Evolutionary conservation across 2,113 vertebrate species (phyloP).

Genomic region (Trogon surrucura): DNA sequence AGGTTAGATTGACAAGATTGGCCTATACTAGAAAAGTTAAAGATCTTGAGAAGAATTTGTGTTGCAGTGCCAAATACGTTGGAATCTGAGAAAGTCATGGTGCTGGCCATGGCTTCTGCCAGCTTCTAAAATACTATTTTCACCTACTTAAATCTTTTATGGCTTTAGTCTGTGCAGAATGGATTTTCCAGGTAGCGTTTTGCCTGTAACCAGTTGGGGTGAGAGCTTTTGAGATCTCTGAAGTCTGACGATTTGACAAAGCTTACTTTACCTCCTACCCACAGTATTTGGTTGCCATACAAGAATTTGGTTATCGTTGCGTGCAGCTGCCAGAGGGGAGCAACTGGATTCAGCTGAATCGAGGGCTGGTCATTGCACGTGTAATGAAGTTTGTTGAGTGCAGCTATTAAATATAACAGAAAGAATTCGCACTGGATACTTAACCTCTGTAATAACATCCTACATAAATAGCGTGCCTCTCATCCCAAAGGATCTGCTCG

Average conservation of each 20-base stretch:
- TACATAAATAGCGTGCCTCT: not conserved
- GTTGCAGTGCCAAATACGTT: not conserved
- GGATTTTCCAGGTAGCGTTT: constrained; percentile 11
- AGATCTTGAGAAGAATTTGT: not conserved
- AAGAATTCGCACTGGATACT: constrained; percentile 11
- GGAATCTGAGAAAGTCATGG: not conserved
- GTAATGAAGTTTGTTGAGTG: not conserved
- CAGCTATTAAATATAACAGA: not conserved
- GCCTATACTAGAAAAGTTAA: not conserved
- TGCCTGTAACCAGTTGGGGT: not conserved
- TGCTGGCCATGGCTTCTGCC: not conserved
- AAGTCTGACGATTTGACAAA: not conserved
- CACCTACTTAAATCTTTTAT: constrained; percentile 12
- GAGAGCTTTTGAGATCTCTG: constrained; percentile 7
- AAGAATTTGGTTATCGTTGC: not conserved
- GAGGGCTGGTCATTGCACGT: not conserved
- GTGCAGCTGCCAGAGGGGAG: constrained; percentile 5
- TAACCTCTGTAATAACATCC: constrained; percentile 37
- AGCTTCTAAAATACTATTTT: constrained; percentile 26
- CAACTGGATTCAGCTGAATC: not conserved
- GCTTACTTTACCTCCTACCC: not conserved
- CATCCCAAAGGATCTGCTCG: not conserved
- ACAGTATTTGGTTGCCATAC: not conserved
- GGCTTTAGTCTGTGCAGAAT: not conserved
- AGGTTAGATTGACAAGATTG: not conserved